phyloP scores from a whole-genome alignment of 30 jellyfish, hydroid and myxozoan genomes.

The Aurelia aurita complex sp. Pacific region DNA sequence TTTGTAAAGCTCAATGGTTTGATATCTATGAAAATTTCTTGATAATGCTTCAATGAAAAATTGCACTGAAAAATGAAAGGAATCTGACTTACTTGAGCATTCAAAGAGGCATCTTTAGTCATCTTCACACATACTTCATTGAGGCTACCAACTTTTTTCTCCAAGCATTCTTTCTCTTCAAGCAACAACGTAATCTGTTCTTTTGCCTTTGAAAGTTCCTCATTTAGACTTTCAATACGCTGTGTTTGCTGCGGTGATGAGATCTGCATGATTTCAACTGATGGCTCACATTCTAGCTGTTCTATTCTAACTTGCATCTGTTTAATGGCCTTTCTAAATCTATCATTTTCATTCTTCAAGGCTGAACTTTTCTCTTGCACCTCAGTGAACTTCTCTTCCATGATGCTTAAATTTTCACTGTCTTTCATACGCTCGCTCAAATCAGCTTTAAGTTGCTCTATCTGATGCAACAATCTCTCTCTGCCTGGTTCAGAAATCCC shows the following conservation, averaged over 20 bases:
- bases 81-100: constrained; percentile 3
- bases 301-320: constrained; percentile 44
- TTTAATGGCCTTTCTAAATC: constrained; percentile 4
- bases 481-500: background rate
- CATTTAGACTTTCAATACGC: constrained; percentile 32
- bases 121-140: constrained; percentile 20
- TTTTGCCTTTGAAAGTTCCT: constrained; percentile 20
- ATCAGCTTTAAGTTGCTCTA: constrained; percentile 25
- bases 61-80: too few relatives aligned
- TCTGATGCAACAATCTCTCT: background rate
- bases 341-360: constrained; percentile 10
- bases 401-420: constrained; percentile 1
- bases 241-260: constrained; percentile 49
- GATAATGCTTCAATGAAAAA: too few relatives aligned
- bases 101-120: constrained; percentile 23
- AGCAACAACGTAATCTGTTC: background rate
- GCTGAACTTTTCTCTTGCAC: background rate
- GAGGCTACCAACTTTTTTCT: constrained; percentile 5
- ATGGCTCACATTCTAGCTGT: constrained; percentile 68
- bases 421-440: constrained; percentile 36
- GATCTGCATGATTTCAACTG: constrained; percentile 71
- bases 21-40: too few relatives aligned
- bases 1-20: too few relatives aligned
- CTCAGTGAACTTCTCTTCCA: constrained; percentile 10
- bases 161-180: constrained; percentile 33